phyloP scores from a whole-genome alignment of 1,140 invertebrate species.

The Anastrepha obliqua region DNA sequence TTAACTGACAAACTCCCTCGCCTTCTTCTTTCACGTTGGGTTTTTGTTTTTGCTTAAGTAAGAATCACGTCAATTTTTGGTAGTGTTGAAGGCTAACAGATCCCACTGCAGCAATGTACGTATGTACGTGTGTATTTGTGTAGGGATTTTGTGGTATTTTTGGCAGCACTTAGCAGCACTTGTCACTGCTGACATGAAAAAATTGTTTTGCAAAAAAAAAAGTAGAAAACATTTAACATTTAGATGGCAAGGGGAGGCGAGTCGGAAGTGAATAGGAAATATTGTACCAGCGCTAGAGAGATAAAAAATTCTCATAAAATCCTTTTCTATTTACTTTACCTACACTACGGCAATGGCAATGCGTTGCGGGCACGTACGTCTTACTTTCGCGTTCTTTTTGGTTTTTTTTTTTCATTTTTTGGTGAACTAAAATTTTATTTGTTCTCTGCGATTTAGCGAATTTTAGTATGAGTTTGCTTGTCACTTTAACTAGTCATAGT shows the following conservation, averaged over 20 bases:
- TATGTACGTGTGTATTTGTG: background rate
- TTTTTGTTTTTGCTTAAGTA: background rate
- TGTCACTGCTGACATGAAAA: constrained; percentile 24
- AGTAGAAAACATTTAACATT: background rate
- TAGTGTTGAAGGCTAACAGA: background rate
- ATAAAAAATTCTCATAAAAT: background rate
- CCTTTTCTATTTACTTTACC: background rate
- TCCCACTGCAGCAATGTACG: background rate
- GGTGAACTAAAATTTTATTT: too few relatives aligned
- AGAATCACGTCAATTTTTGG: background rate
- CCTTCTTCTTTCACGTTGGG: background rate
- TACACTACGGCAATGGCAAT: too few relatives aligned
- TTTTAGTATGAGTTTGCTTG: too few relatives aligned
- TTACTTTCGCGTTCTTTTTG: too few relatives aligned
- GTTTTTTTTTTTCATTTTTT: too few relatives aligned
- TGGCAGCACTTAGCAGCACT: constrained; percentile 40
- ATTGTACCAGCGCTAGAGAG: background rate
- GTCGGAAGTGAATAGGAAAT: too few relatives aligned
- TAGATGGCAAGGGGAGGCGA: too few relatives aligned
- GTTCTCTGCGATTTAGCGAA: too few relatives aligned
- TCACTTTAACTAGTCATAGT: too few relatives aligned
- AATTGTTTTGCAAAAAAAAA: background rate
- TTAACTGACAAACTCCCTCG: too few relatives aligned
- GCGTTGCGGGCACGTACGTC: background rate
- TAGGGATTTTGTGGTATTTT: background rate